Conservation (phyloP, 2,888 invertebrate genomes). For the Ypsolopha sequella region DNA sequence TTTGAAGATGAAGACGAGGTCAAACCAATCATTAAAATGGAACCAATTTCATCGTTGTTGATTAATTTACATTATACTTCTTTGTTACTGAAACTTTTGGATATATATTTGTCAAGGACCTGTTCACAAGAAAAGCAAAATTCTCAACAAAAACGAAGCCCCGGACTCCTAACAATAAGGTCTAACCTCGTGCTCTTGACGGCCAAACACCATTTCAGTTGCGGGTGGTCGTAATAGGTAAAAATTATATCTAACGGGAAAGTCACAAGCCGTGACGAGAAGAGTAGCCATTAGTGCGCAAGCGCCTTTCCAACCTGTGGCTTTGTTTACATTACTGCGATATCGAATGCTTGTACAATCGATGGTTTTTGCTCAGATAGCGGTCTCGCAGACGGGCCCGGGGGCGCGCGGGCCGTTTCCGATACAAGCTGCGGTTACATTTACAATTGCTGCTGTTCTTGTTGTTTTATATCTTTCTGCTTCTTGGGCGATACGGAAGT, state of each 20-base stretch:
- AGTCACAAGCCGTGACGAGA: not conserved
- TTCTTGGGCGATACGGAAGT: not conserved
- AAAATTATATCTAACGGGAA: not conserved
- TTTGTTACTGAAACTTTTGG: no score
- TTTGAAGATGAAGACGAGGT: no score
- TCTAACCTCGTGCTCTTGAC: no score
- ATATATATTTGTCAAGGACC: no score
- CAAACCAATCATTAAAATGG: no score
- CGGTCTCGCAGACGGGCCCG: conserved; percentile 17
- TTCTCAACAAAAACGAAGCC: no score
- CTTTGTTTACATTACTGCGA: conserved; percentile 44
- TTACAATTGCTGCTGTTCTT: not conserved
- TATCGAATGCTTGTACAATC: conserved; percentile 13
- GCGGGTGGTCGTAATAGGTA: no score
- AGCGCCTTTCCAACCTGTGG: conserved; percentile 34
- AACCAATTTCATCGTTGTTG: no score
- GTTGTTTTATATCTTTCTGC: not conserved
- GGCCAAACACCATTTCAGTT: no score
- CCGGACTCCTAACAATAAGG: no score
- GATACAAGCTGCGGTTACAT: not conserved
- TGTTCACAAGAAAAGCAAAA: no score
- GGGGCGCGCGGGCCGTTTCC: not conserved
- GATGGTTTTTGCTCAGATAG: conserved; percentile 41
- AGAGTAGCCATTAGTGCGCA: conserved; percentile 8
- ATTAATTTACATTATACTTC: no score